Conservation (phyloP, 2,797 vertebrate species). For the Babyrousa celebensis region DNA sequence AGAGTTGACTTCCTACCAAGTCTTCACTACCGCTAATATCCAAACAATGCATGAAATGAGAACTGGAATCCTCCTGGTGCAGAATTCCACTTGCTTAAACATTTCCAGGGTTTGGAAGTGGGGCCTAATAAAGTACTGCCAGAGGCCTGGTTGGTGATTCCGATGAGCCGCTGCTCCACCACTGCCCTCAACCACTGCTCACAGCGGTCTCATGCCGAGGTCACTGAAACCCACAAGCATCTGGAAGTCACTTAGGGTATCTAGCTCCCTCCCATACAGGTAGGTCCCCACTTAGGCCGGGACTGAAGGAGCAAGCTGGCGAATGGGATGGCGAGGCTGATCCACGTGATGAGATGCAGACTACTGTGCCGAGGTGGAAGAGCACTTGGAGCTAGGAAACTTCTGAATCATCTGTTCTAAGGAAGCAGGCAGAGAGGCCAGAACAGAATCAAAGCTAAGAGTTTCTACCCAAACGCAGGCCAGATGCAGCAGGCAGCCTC, state of each 20-base stretch:
- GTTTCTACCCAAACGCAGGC: not conserved
- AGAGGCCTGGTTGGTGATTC: not conserved
- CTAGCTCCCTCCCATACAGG: not conserved
- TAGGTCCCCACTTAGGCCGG: not conserved
- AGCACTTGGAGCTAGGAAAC: not conserved
- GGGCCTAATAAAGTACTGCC: not conserved
- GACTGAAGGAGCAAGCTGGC: not conserved
- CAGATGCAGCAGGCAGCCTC: not conserved
- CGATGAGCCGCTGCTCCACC: not conserved
- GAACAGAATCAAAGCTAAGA: not conserved
- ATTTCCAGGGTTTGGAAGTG: constrained; percentile 26
- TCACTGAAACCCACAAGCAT: not conserved
- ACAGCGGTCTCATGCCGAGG: not conserved
- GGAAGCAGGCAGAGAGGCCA: constrained; percentile 13
- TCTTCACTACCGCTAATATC: not conserved
- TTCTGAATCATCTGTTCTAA: not conserved
- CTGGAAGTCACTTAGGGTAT: not conserved
- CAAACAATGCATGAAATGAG: constrained; percentile 8
- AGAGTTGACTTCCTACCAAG: not conserved
- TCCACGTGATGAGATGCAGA: not conserved
- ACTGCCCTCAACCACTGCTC: not conserved
- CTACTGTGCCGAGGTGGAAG: not conserved
- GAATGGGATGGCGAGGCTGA: not conserved
- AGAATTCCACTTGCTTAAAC: constrained; percentile 32
- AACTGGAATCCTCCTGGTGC: not conserved